These are phyloP conservation scores for Pristionchus pacificus DNA, from an alignment of 1,140 invertebrate species.

Conservation along the genomic window DNA sequence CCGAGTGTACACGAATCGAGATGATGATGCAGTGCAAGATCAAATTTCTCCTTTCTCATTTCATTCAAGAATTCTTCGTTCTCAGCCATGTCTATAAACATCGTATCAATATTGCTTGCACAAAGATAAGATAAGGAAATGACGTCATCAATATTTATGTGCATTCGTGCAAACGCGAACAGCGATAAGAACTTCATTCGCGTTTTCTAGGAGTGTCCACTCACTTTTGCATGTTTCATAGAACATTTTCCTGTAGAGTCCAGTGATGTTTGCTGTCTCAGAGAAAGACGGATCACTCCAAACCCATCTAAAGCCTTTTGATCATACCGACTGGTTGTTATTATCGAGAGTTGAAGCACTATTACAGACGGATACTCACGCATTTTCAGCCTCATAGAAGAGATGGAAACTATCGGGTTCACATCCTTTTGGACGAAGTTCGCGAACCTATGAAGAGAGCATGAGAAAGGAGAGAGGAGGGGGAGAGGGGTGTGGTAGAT, in stretches of 20 bases:
- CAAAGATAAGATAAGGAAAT: background rate
- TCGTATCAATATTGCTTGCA: background rate
- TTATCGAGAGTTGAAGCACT: too few species aligned
- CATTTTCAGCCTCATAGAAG: background rate
- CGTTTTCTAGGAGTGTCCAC: background rate
- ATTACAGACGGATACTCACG: too few species aligned
- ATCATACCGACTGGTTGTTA: too few species aligned
- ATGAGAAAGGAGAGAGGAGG: background rate
- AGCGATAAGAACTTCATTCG: background rate
- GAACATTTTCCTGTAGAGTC: background rate
- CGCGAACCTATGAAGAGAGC: background rate
- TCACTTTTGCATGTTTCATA: background rate
- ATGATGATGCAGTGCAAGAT: constrained; percentile 11
- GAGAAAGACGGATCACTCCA: too few species aligned
- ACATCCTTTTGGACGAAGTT: constrained; percentile 1
- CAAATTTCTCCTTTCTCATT: constrained; percentile 7
- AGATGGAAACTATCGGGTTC: background rate
- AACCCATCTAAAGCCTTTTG: too few species aligned
- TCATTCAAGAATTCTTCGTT: constrained; percentile 5
- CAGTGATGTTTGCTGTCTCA: too few species aligned
- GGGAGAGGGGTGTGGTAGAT: background rate
- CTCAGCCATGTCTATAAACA: constrained; percentile 3
- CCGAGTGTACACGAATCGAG: constrained; percentile 7
- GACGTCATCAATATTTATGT: background rate
- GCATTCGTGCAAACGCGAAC: background rate